Percentiles rank a stretch among this genome's conserved stretches.
These are phyloP conservation scores for Megastigmus dorsalis DNA, from an alignment of 2,888 invertebrate genomes.

Conservation along the genomic window DNA sequence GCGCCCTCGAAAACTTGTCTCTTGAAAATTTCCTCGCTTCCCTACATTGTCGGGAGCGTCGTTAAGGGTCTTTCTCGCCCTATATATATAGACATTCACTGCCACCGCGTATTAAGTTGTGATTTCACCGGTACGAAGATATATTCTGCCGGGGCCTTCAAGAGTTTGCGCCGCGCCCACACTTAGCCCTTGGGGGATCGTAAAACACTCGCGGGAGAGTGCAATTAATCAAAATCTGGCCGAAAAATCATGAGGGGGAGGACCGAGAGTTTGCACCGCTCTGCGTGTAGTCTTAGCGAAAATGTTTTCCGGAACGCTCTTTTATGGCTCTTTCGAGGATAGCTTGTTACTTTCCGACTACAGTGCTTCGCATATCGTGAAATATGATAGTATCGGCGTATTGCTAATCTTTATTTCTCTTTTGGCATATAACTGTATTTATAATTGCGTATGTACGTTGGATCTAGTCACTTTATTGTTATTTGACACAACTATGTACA, in stretches of 20 bases:
- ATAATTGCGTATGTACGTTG: too few relatives aligned
- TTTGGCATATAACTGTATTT: too few relatives aligned
- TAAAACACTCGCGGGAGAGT: conserved; percentile 50
- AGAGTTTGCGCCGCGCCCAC: conserved; percentile 16
- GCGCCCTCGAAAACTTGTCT: neutral
- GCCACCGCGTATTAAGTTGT: conserved; percentile 11
- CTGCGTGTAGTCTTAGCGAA: neutral
- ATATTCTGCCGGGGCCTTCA: neutral
- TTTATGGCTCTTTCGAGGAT: too few relatives aligned
- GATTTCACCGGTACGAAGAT: conserved; percentile 10
- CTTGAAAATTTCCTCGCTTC: neutral
- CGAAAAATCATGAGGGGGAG: too few relatives aligned
- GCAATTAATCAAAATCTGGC: conserved; percentile 46
- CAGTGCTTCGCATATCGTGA: too few relatives aligned
- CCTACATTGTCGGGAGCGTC: neutral
- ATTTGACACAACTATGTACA: too few relatives aligned
- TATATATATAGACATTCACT: neutral
- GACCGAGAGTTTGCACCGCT: too few relatives aligned
- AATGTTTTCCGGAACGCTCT: neutral
- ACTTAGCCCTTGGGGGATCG: conserved; percentile 36
- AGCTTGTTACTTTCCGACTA: too few relatives aligned
- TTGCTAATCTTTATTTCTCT: too few relatives aligned
- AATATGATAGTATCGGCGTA: too few relatives aligned
- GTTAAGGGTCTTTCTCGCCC: neutral
- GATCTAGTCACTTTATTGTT: too few relatives aligned